Percentiles rank a stretch among this genome's conserved stretches.
Evolutionary conservation across 2,888 invertebrate species (phyloP).

Genomic region (Caenorhabditis sinica): DNA sequence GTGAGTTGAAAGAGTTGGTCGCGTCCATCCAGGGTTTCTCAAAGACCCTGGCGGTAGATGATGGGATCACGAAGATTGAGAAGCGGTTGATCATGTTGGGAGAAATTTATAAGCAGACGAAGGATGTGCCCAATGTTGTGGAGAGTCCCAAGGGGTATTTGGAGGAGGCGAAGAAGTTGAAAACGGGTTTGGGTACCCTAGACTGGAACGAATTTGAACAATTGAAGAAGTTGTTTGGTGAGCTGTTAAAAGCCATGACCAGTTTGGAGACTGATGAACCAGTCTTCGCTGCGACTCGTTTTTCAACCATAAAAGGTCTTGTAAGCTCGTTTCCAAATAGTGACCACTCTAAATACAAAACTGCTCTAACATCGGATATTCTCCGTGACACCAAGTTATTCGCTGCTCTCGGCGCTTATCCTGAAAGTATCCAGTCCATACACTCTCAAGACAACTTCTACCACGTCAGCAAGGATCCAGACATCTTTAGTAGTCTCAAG

Average conservation of each 20-base stretch:
- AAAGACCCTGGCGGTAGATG: neutral
- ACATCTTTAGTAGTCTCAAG: neutral
- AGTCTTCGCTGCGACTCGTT: neutral
- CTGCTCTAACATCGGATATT: neutral
- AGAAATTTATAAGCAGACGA: neutral
- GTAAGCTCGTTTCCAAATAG: neutral
- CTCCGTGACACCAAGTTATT: neutral
- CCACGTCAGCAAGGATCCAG: neutral
- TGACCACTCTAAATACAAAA: neutral
- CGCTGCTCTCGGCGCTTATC: neutral
- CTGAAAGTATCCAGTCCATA: neutral
- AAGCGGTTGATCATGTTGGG: neutral
- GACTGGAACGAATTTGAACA: neutral
- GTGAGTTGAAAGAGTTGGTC: neutral
- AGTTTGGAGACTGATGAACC: no score
- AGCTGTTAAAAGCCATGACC: no score
- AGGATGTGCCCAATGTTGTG: neutral
- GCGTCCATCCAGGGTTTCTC: neutral
- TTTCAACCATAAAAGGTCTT: neutral
- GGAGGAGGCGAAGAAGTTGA: neutral
- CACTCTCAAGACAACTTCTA: neutral
- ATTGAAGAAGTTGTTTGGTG: no score
- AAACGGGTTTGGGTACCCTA: neutral
- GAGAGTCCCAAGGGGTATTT: neutral
- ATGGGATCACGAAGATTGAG: neutral